Percentiles rank a stretch among this genome's conserved stretches.
Conservation (phyloP, 2,113 vertebrate genomes). For the Coryphaenoides rupestris region DNA sequence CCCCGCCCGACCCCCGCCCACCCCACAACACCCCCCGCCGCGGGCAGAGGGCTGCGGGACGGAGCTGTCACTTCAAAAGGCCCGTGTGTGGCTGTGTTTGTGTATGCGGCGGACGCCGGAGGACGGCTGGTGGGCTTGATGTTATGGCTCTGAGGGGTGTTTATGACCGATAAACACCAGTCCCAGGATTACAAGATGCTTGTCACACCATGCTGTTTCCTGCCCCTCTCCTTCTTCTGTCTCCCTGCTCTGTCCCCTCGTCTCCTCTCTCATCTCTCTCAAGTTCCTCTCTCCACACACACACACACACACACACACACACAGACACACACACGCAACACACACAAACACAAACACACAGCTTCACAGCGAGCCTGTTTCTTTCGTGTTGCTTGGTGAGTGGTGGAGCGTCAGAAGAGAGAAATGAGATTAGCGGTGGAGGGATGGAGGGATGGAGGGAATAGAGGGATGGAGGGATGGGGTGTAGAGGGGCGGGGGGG, state of each 20-base stretch:
- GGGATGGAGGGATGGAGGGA: conserved; percentile 51
- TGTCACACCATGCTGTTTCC: conserved; percentile 79
- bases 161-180: conserved; percentile 81
- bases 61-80: conserved; percentile 82
- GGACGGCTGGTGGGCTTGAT: conserved; percentile 67
- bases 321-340: too few species aligned
- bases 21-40: conserved; percentile 43
- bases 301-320: too few species aligned
- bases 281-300: not conserved
- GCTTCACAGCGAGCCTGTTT: conserved; percentile 23
- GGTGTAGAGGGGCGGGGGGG: too few species aligned
- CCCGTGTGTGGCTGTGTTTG: conserved; percentile 36
- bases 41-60: too few species aligned
- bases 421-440: conserved; percentile 62
- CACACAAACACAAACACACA: too few species aligned
- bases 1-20: conserved; percentile 77
- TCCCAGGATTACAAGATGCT: conserved; percentile 75
- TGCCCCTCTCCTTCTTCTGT: conserved; percentile 20
- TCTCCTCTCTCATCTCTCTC: not conserved
- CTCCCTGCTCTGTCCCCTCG: not conserved
- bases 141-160: conserved; percentile 79
- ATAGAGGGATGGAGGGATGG: conserved; percentile 58
- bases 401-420: conserved; percentile 36
- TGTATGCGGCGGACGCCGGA: conserved; percentile 44
- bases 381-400: conserved; percentile 58